phyloP scores from a whole-genome alignment of 1,140 invertebrate species.

The Lepidurus arcticus region DNA sequence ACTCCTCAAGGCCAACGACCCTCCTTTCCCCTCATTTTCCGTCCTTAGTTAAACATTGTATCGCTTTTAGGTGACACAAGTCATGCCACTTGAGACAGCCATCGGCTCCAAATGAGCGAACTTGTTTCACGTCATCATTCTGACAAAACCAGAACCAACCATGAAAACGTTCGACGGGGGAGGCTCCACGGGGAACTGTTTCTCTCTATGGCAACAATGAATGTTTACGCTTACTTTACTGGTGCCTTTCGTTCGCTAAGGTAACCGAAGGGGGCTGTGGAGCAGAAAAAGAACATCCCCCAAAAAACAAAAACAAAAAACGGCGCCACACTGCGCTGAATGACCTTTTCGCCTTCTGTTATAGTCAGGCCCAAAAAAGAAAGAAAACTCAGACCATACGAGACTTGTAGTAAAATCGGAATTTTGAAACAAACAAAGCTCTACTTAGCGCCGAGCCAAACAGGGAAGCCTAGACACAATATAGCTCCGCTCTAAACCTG shows the following conservation, averaged over 20 bases:
- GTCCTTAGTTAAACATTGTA: too few species aligned
- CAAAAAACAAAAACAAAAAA: background rate
- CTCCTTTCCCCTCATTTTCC: too few species aligned
- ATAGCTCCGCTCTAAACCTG: slow-evolving; percentile 4
- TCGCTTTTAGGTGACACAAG: too few species aligned
- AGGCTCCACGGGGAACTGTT: background rate
- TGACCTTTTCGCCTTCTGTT: background rate
- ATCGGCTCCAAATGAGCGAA: background rate
- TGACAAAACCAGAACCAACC: background rate
- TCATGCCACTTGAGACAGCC: background rate
- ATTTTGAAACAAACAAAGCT: background rate
- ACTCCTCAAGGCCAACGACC: background rate
- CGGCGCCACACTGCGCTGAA: background rate
- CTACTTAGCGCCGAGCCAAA: background rate
- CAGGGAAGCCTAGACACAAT: background rate
- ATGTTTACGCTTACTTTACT: background rate
- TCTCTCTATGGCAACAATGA: slow-evolving; percentile 10
- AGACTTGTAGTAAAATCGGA: background rate
- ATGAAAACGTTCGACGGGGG: background rate
- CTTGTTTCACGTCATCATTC: background rate
- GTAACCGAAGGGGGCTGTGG: background rate
- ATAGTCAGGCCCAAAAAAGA: background rate
- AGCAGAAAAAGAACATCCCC: background rate
- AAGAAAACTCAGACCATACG: background rate
- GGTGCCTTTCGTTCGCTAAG: background rate